Evolutionary conservation across 2,888 invertebrate species (phyloP).

Genomic region (Enoplolaimus lenunculus): DNA sequence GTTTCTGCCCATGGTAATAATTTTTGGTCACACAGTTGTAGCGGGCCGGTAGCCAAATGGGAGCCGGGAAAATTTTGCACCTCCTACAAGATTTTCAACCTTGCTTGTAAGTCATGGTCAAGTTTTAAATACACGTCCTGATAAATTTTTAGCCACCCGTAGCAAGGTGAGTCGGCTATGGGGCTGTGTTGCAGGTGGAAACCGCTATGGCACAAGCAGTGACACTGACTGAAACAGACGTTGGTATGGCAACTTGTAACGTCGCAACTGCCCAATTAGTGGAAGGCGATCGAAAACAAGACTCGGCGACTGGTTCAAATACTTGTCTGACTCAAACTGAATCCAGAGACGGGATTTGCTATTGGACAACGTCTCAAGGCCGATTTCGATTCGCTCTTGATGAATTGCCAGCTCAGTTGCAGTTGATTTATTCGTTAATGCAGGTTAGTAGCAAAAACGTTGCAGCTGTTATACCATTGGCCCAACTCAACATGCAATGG

Average conservation of each 20-base stretch:
- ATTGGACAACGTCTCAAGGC: slow-evolving; percentile 83
- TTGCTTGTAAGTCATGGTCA: no score
- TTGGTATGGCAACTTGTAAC: slow-evolving; percentile 56
- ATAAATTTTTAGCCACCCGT: no score
- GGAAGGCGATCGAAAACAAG: no score
- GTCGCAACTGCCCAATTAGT: slow-evolving; percentile 62
- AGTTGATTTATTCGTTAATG: slow-evolving; percentile 76
- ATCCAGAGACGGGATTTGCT: slow-evolving; percentile 40
- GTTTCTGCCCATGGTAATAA: no score
- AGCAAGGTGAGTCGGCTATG: no score
- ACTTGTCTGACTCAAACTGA: slow-evolving; percentile 7
- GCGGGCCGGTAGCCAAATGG: no score
- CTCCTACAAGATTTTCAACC: no score
- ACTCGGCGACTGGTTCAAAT: slow-evolving; percentile 8
- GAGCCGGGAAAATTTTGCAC: no score
- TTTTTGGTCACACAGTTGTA: no score
- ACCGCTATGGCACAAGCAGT: slow-evolving; percentile 70
- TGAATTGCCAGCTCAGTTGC: slow-evolving; percentile 74
- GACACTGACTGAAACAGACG: slow-evolving; percentile 73
- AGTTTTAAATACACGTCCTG: no score
- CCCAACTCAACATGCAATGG: slow-evolving; percentile 10
- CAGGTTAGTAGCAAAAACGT: no score
- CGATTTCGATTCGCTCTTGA: slow-evolving; percentile 78
- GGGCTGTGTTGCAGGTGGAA: slow-evolving; percentile 46
- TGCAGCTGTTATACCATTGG: no score